Evolutionary conservation across 2,888 invertebrate species (phyloP).

Genomic region (Parochlus steinenii): DNA sequence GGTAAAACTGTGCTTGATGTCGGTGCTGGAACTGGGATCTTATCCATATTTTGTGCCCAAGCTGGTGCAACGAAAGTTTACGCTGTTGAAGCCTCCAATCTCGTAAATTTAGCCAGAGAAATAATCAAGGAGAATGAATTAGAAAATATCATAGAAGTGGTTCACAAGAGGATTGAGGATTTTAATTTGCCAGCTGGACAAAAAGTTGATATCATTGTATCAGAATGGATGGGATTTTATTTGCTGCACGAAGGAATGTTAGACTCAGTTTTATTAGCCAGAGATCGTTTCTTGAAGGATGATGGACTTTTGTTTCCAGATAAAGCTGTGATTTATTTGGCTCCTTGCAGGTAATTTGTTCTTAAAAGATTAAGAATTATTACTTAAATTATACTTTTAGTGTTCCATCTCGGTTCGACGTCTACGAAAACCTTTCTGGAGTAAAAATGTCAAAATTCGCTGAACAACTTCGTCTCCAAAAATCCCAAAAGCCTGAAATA

Average conservation of each 20-base stretch:
- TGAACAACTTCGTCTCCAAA: constrained; percentile 40
- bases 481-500: constrained; percentile 50
- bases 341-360: constrained; percentile 31
- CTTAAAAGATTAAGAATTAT: neutral
- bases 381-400: constrained; percentile 5
- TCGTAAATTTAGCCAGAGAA: constrained; percentile 45
- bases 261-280: constrained; percentile 68
- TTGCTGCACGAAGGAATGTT: constrained; percentile 66
- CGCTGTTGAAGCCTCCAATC: constrained; percentile 65
- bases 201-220: constrained; percentile 77
- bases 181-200: constrained; percentile 40
- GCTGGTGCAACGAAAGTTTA: constrained; percentile 81
- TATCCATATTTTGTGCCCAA: constrained; percentile 39
- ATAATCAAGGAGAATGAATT: constrained; percentile 55
- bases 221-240: constrained; percentile 98
- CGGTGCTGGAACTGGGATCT: constrained; percentile 74
- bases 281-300: constrained; percentile 61
- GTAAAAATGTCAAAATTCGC: constrained; percentile 57
- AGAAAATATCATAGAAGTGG: constrained; percentile 48
- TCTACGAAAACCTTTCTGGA: constrained; percentile 68
- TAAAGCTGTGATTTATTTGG: constrained; percentile 37
- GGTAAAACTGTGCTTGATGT: constrained; percentile 73
- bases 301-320: constrained; percentile 62
- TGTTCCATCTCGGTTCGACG: constrained; percentile 43
- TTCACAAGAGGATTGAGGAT: constrained; percentile 64